Conservation (phyloP, 1,140 invertebrate species). For the Heliconius eleuchia region DNA sequence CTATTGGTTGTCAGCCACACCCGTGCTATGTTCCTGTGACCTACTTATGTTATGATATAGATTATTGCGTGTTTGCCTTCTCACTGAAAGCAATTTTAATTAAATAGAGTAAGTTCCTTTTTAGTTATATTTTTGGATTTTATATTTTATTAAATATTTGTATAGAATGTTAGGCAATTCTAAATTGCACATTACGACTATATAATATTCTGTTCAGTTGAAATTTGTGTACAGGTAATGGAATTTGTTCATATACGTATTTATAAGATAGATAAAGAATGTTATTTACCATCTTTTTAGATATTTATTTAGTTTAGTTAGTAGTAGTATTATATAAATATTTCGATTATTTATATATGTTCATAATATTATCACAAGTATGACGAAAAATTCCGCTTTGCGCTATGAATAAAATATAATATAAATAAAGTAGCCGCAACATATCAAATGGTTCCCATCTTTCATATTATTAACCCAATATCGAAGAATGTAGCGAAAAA, state of each 20-base stretch:
- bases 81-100: constrained; percentile 1
- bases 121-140: neutral
- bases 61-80: constrained; percentile 29
- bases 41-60: constrained; percentile 51
- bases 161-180: neutral
- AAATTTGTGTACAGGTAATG: too few species aligned
- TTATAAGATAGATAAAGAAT: too few species aligned
- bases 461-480: constrained; percentile 12
- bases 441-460: neutral
- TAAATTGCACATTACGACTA: too few species aligned
- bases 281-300: too few species aligned
- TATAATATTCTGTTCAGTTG: too few species aligned
- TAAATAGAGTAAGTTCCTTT: neutral
- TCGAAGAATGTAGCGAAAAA: neutral
- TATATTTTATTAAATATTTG: neutral
- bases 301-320: too few species aligned
- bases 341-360: too few species aligned
- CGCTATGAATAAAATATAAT: too few species aligned
- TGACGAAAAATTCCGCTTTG: too few species aligned
- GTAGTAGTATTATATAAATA: too few species aligned
- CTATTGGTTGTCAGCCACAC: constrained; percentile 18
- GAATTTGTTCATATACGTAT: too few species aligned
- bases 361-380: too few species aligned
- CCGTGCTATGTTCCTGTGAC: constrained; percentile 42
- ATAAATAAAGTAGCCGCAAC: neutral